Percentiles rank a stretch among this genome's conserved stretches.
phyloP scores from a whole-genome alignment of 2,113 vertebrate genomes.

The Copsychus sechellarum region DNA sequence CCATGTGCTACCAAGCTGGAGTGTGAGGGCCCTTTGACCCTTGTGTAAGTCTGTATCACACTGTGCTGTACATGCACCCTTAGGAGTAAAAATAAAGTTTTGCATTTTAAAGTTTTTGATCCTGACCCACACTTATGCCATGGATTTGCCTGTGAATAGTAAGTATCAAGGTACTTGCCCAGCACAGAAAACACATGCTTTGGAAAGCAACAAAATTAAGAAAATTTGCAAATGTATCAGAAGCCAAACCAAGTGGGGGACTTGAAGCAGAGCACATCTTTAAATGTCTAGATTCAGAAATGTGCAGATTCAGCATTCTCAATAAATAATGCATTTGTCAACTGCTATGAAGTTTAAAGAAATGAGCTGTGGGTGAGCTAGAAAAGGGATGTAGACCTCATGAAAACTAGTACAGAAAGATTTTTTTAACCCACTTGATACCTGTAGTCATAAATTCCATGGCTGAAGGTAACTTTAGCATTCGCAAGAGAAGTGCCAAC shows the following conservation, averaged over 20 bases:
- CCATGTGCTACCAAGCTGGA: neutral
- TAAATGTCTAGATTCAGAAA: neutral
- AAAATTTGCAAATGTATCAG: neutral
- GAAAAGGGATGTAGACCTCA: neutral
- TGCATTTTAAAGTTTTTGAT: neutral
- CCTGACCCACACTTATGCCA: neutral
- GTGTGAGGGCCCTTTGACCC: rapidly evolving
- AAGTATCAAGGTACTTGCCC: neutral
- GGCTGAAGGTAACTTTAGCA: neutral
- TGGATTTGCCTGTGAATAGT: neutral
- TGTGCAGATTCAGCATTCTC: slow-evolving; percentile 8
- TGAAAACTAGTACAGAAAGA: neutral
- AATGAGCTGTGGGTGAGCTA: neutral
- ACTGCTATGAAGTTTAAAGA: neutral
- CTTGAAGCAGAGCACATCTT: neutral
- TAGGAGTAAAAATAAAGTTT: neutral
- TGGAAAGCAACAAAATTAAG: neutral
- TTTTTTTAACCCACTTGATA: neutral
- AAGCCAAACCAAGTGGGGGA: neutral
- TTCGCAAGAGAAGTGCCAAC: neutral
- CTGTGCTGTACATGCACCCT: rapidly evolving
- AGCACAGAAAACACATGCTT: neutral
- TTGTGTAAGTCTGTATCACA: neutral
- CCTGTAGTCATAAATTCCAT: neutral
- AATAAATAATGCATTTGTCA: slow-evolving; percentile 34